Conservation (phyloP, 2,797 vertebrate species). For the Lemur catta region DNA sequence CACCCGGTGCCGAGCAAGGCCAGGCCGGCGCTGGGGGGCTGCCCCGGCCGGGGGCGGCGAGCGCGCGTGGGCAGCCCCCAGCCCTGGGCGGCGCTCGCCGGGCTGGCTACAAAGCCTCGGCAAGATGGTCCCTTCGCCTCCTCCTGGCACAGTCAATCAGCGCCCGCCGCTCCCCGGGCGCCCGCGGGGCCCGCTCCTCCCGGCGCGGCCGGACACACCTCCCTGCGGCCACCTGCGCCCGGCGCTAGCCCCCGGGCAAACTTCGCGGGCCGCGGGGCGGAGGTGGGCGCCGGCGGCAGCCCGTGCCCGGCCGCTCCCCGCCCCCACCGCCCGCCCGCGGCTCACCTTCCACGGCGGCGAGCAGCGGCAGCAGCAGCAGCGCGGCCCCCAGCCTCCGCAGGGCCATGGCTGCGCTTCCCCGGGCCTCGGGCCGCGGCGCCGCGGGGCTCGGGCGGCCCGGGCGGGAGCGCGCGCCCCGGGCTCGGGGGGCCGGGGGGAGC, state of each 20-base stretch:
- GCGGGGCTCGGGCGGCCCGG: conserved; percentile 69
- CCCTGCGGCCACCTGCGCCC: conserved; percentile 76
- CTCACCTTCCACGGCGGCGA: conserved; percentile 84
- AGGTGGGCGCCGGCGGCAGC: conserved; percentile 56
- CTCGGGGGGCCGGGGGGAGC: conserved; percentile 70
- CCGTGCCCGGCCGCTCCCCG: conserved; percentile 67
- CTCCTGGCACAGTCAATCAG: conserved; percentile 75
- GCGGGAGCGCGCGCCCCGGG: conserved; percentile 70
- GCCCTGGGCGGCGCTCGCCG: conserved; percentile 73
- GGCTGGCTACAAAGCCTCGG: conserved; percentile 78
- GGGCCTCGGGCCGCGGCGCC: conserved; percentile 75
- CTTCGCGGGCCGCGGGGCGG: conserved; percentile 66
- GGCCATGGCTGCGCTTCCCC: conserved; percentile 77
- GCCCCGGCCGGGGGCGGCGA: conserved; percentile 29
- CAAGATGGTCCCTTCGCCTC: conserved; percentile 77
- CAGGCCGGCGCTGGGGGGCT: conserved; percentile 22
- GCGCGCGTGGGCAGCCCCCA: conserved; percentile 71
- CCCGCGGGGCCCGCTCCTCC: conserved; percentile 63
- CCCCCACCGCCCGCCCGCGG: conserved; percentile 70
- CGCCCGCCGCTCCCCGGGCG: conserved; percentile 64
- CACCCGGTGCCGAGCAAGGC: neutral
- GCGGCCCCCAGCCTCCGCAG: conserved; percentile 82
- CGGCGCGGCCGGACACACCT: conserved; percentile 73
- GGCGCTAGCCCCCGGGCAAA: conserved; percentile 70
- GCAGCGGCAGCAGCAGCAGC: conserved; percentile 81